Percentiles rank a stretch among this genome's conserved stretches.
These are phyloP conservation scores for Ammodramus savannarum DNA, from an alignment of 2,113 vertebrate species.

Conservation along the genomic window DNA sequence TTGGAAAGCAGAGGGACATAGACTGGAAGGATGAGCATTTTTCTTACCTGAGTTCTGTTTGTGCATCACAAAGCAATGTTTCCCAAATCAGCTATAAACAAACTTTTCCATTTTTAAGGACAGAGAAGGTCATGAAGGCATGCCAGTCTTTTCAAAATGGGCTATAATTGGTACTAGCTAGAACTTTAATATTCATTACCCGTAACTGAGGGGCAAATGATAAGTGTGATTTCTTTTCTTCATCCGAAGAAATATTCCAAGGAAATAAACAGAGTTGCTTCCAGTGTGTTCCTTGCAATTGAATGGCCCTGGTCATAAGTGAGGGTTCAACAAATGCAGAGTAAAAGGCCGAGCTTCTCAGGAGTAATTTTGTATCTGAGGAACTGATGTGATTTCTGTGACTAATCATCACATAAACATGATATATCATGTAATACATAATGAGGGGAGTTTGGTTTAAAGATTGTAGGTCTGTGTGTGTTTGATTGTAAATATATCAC, in stretches of 20 bases:
- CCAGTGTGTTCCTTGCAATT: not conserved
- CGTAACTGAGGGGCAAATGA: not conserved
- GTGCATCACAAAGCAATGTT: not conserved
- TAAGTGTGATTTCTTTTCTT: not conserved
- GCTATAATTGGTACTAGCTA: not conserved
- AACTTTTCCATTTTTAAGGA: not conserved
- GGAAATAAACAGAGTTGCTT: not conserved
- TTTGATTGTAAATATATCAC: not conserved
- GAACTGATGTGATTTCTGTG: not conserved
- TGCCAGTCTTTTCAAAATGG: not conserved
- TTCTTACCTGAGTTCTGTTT: not conserved
- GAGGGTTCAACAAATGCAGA: not conserved
- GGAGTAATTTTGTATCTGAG: not conserved
- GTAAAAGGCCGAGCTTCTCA: not conserved
- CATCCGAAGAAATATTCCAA: not conserved
- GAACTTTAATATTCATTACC: not conserved
- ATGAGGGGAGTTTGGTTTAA: not conserved
- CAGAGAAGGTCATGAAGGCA: not conserved
- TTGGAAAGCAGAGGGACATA: not conserved
- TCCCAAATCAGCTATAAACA: not conserved
- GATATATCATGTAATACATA: not conserved
- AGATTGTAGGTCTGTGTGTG: not conserved
- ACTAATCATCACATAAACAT: not conserved
- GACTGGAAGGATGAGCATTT: not conserved
- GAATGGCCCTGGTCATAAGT: not conserved